phyloP scores from a whole-genome alignment of 2,113 vertebrate genomes.

The Pipra filicauda region DNA sequence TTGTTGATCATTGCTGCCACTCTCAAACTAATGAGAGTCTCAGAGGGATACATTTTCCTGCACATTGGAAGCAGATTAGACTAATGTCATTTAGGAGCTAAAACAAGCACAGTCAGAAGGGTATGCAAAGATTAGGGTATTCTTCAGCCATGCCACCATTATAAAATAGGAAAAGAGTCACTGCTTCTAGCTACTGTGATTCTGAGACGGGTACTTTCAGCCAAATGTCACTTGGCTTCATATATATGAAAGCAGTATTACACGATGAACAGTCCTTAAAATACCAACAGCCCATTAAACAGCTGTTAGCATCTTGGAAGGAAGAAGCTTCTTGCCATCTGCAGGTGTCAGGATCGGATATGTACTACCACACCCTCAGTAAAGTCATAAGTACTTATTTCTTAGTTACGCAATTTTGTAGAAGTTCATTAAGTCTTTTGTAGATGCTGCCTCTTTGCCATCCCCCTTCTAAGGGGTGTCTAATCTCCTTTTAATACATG shows the following conservation, averaged over 20 bases:
- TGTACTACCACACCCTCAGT: not conserved
- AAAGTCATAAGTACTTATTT: not conserved
- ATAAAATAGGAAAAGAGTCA: not conserved
- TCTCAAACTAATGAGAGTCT: not conserved
- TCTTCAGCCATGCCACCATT: not conserved
- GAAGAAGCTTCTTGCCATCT: not conserved
- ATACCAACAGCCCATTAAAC: not conserved
- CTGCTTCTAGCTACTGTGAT: not conserved
- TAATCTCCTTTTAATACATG: not conserved
- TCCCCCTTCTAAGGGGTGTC: not conserved
- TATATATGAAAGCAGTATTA: not conserved
- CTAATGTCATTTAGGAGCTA: not conserved
- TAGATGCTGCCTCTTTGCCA: not conserved
- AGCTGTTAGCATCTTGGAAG: not conserved
- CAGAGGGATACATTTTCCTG: not conserved
- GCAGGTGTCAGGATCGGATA: not conserved
- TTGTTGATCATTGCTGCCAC: not conserved
- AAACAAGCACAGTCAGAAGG: not conserved
- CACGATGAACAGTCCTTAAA: not conserved
- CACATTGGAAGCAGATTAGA: not conserved
- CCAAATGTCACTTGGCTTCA: not conserved
- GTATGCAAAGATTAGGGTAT: not conserved
- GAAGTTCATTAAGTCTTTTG: not conserved
- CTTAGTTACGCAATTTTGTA: not conserved
- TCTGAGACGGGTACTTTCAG: not conserved